Base-by-base conservation (phyloP, 2,888 invertebrate genomes). In the Epistrophe eligans region DNA sequence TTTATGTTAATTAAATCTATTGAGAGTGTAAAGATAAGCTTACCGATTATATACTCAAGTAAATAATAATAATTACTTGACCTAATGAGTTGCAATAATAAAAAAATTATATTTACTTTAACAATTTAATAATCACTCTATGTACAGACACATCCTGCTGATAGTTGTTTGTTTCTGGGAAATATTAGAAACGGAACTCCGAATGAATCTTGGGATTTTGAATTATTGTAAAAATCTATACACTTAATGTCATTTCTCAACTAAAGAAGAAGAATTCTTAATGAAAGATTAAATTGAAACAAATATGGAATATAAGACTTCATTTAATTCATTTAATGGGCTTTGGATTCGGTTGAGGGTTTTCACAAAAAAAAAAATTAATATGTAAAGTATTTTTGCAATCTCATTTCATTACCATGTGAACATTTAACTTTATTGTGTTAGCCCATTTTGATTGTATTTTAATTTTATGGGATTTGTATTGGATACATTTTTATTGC, bases 1-100 rank as follows among this genome's bases (percentile, higher is more conserved):
- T 15, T 67, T 50, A 45, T 67, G 43, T 67, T 50, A 67, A 50
- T 67, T 52, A 50, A 67, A 67, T 52, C 50, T 52, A 35, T 35
- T 52, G 24, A 24, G 35, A 52, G 15, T 67, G 40, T 40, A 40
- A 40, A 15, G 60, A 40, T 60, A 40, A 1, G 17, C 15, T 38
- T 40, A 13, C 40, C 24, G 50, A 19, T 48, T 48, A 60, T 60
- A 60, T 60, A 60, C 8, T 19, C 13, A 10, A 64, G 17, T 66
- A 64, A 76, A 76, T 76, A 55, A 57, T 40, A 67, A 67, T 67
- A 52, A 67, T 52, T 52, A 67, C 67, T 67, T 67, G 67, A 52
- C 67, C 67, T 52, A 67, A 50, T 67, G 38, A 67, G 13, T 38
- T 52, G 50, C 67, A 24, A 24, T 24, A 52, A 52, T 38, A 52